Base-by-base conservation (phyloP, 2,888 invertebrate species). In the Tenthredo notha region DNA sequence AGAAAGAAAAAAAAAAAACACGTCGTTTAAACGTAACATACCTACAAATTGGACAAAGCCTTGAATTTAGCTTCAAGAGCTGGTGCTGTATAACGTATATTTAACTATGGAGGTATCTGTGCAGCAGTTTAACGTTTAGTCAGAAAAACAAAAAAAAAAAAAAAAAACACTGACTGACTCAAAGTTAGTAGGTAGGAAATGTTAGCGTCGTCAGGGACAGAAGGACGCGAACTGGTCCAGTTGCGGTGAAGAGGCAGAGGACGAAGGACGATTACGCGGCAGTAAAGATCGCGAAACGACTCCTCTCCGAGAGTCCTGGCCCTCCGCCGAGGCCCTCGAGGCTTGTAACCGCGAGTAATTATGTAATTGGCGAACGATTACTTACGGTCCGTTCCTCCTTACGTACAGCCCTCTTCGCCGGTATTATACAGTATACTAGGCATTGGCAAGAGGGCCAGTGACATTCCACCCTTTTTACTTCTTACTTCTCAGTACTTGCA, bases 211-310 rank as follows among this genome's bases (percentile, higher is more conserved):
- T 65, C 80, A 80, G 80, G 80, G 65, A 80, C 80, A 80, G 65
- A 40, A 80, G 80, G 80, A 80, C 61, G 61, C 61, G 21, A 77
- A 77, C 61, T 80, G 80, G 61, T 61, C 61, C 80, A 77, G 80
- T 61, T 33, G 54, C 40, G 80, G 37, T 6, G 80, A 54, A 61
- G 61, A 80, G 80, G 47, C 33, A 21, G 50, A 77, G 77, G 50
- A 61, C 67, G 67, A 47, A 67, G 83, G 83, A 65, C 83, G 83
- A 93, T 93, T 93, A 93, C 91, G 90, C 91, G 93, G 92, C 92
- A 92, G 92, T 93, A 93, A 93, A 93, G 93, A 93, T 93, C 92
- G 91, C 92, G 91, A 92, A 93, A 92, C 92, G 91, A 93, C 93
- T 91, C 88, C 65, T 85, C 88, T 87, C 87, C 87, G 86, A 67